Percentiles rank a stretch among this genome's conserved stretches.
phyloP scores from a whole-genome alignment of 1,140 invertebrate species.

The Dendrolimus punctatus region DNA sequence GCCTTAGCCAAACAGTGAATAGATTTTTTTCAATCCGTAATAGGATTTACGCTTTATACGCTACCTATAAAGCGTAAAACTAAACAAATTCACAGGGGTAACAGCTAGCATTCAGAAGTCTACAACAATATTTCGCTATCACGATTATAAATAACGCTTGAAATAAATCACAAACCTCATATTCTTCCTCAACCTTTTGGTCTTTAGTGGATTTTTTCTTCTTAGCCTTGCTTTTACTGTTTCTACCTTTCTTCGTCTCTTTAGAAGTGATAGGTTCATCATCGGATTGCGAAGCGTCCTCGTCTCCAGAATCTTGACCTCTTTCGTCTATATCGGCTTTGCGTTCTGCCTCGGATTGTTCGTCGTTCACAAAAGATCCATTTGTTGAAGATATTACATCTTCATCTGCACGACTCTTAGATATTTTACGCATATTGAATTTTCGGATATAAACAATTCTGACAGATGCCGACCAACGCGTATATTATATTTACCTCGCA shows the following conservation, averaged over 20 bases:
- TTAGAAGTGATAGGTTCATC: slow-evolving; percentile 22
- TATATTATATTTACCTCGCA: not conserved
- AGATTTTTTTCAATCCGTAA: too few relatives aligned
- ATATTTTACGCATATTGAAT: slow-evolving; percentile 55
- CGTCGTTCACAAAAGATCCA: slow-evolving; percentile 48
- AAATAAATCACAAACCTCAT: slow-evolving; percentile 33
- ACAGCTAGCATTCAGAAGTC: too few relatives aligned
- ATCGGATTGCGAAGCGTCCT: slow-evolving; percentile 13
- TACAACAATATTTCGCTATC: too few relatives aligned
- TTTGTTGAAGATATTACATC: slow-evolving; percentile 62
- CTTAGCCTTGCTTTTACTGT: slow-evolving; percentile 36
- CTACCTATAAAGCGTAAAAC: too few relatives aligned
- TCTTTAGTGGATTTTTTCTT: slow-evolving; percentile 36
- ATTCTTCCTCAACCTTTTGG: slow-evolving; percentile 42
- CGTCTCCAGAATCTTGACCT: slow-evolving; percentile 11
- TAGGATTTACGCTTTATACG: too few relatives aligned
- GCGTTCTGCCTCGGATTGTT: slow-evolving; percentile 31
- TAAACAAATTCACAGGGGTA: too few relatives aligned
- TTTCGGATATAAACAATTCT: slow-evolving; percentile 29
- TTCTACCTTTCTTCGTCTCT: slow-evolving; percentile 37
- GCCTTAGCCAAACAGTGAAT: too few relatives aligned
- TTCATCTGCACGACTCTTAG: slow-evolving; percentile 54
- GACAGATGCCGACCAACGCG: slow-evolving; percentile 2
- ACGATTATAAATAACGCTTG: too few relatives aligned
- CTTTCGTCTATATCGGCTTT: slow-evolving; percentile 18